phyloP scores from a whole-genome alignment of 2,797 vertebrate species.

The Parambassis ranga region DNA sequence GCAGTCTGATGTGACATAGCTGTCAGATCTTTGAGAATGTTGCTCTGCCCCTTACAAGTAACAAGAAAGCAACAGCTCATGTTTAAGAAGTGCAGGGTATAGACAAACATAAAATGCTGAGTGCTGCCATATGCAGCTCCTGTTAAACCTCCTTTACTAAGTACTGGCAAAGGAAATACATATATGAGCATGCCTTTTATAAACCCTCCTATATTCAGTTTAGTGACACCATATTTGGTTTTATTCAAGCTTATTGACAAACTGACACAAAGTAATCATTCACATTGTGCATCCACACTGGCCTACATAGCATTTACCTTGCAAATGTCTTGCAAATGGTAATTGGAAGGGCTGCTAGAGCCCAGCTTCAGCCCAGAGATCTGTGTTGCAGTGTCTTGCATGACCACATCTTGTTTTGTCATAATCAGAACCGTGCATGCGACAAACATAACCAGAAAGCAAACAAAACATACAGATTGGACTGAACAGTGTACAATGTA shows the following conservation, averaged over 20 bases:
- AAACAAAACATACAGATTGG: neutral
- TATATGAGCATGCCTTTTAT: neutral
- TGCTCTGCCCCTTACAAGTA: neutral
- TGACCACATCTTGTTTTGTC: slow-evolving; percentile 8
- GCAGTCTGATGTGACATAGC: neutral
- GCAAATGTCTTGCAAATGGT: slow-evolving; percentile 35
- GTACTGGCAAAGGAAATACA: too few relatives aligned
- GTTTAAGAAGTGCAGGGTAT: neutral
- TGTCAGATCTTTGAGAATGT: neutral
- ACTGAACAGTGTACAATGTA: neutral
- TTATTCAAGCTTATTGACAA: neutral
- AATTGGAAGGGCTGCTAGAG: slow-evolving; percentile 17
- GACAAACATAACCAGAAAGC: slow-evolving; percentile 10
- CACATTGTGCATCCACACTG: neutral
- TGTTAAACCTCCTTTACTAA: too few relatives aligned
- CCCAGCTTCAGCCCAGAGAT: neutral
- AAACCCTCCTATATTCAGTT: neutral
- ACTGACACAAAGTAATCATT: neutral
- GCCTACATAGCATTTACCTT: slow-evolving; percentile 4
- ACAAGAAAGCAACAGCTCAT: neutral
- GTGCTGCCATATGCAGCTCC: too few relatives aligned
- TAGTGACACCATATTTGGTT: neutral
- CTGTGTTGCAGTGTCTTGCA: slow-evolving; percentile 30
- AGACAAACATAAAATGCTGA: neutral
- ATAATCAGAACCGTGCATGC: slow-evolving; percentile 21